Base-by-base conservation (phyloP, 2,888 invertebrate genomes). In the Cantharis rustica region DNA sequence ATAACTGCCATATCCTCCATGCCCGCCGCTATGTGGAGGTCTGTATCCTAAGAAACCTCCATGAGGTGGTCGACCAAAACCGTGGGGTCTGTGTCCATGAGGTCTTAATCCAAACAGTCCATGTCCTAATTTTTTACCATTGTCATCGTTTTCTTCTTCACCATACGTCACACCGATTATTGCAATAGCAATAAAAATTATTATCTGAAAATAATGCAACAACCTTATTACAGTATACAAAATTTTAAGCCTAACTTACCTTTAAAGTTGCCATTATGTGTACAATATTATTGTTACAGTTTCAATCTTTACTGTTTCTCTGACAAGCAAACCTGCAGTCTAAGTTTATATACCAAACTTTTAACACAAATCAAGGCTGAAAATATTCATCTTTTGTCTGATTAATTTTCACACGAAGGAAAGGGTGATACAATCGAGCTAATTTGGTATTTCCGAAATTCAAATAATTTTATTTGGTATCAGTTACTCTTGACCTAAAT, bases 321-420 rank as follows among this genome's bases (percentile, higher is more conserved):
- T 47, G 47, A n/a, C n/a, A 47, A 47, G 47, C 2, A 47, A 47
- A 9, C 7, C 47, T n/a, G 7, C 47, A n/a, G n/a, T 47, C 1
- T n/a, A 26, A 71, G 71, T 71, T 62, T 71, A 71, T 71, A 71
- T 71, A 71, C 71, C 23, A 16, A 62, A 63, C 23, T 31, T 63
- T 62, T 11, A 31, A 62, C 16, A 16, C 27, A 20, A 15, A 31
- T 26, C 71, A 71, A 71, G 71, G 71, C 20, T 62, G 26, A 71
- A 15, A 26, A 62, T 62, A 15, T 20, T 23, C 62, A 62, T 23
- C 62, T 63, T 71, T 26, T 71, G 16, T 63, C 26, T 27, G 23
- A 71, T 27, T 26, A 71, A 71, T 71, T 71, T 71, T 63, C 62
- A 20, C 61, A 63, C 63, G 71, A 16, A 62, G 71, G 71, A 62